Evolutionary conservation across 1,140 invertebrate genomes (phyloP).

Genomic region (Fopius arisanus): DNA sequence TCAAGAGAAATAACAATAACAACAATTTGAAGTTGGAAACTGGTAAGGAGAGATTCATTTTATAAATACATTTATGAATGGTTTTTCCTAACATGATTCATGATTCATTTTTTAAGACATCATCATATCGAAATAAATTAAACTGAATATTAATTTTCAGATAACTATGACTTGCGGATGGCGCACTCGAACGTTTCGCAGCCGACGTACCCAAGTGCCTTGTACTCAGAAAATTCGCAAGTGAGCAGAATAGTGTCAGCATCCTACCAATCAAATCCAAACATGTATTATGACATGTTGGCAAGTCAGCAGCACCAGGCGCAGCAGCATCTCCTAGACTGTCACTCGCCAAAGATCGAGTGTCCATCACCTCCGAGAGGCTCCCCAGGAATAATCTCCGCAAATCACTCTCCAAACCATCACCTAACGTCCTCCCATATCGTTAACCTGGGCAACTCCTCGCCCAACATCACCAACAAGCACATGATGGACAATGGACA

Average conservation of each 20-base stretch:
- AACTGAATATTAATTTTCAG: conserved; percentile 45
- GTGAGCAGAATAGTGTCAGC: conserved; percentile 37
- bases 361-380: conserved; percentile 52
- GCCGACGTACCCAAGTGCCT: conserved; percentile 32
- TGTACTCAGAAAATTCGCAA: conserved; percentile 40
- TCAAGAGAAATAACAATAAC: conserved; percentile 50
- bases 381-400: conserved; percentile 51
- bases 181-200: conserved; percentile 41
- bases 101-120: too few relatives aligned
- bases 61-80: too few relatives aligned
- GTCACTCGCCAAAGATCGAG: conserved; percentile 58
- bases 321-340: conserved; percentile 47
- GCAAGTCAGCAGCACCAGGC: conserved; percentile 43
- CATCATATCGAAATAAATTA: background rate
- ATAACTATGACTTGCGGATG: conserved; percentile 56
- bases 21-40: conserved; percentile 48
- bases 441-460: conserved; percentile 51
- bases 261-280: conserved; percentile 35
- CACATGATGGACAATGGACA: conserved; percentile 48
- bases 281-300: conserved; percentile 50
- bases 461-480: conserved; percentile 41
- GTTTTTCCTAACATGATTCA: too few relatives aligned
- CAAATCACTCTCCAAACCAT: conserved; percentile 55
- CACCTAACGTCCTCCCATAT: conserved; percentile 54
- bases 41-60: conserved; percentile 41